Conservation (phyloP, 53 echinoderm and acorn worm species). For the Antedon mediterranea region DNA sequence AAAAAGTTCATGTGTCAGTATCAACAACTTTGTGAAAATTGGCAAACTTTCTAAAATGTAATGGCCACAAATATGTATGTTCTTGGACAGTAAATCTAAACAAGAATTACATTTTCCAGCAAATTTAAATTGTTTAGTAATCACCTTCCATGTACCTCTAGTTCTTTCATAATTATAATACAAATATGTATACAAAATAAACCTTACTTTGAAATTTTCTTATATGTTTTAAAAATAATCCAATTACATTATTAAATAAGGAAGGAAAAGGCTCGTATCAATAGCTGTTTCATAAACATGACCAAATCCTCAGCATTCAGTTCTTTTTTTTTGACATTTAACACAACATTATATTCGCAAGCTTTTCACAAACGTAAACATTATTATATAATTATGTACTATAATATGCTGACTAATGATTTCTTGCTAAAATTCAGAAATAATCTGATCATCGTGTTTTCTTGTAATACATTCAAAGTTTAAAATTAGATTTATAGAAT, state of each 20-base stretch:
- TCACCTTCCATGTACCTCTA: not conserved
- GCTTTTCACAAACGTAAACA: not conserved
- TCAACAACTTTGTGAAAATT: no score
- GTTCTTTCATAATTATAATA: not conserved
- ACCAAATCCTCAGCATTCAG: not conserved
- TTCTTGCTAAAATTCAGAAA: not conserved
- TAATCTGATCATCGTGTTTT: no score
- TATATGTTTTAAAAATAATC: not conserved
- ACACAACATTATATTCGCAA: not conserved
- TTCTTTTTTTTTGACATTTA: not conserved
- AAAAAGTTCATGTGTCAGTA: no score
- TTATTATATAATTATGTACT: slow-evolving; percentile 1
- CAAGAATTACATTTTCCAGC: no score
- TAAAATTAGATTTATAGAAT: no score
- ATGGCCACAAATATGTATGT: no score
- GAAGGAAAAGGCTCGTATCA: not conserved
- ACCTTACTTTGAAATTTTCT: not conserved
- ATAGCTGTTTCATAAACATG: not conserved
- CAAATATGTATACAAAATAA: not conserved
- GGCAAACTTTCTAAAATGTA: no score
- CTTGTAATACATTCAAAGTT: no score
- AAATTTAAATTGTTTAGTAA: not conserved
- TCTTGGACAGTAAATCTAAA: no score
- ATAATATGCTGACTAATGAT: not conserved
- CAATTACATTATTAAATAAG: slow-evolving; percentile 1